Evolutionary conservation across 2,797 vertebrate species (phyloP).

Genomic region (Pseudotriccus pelzelni): DNA sequence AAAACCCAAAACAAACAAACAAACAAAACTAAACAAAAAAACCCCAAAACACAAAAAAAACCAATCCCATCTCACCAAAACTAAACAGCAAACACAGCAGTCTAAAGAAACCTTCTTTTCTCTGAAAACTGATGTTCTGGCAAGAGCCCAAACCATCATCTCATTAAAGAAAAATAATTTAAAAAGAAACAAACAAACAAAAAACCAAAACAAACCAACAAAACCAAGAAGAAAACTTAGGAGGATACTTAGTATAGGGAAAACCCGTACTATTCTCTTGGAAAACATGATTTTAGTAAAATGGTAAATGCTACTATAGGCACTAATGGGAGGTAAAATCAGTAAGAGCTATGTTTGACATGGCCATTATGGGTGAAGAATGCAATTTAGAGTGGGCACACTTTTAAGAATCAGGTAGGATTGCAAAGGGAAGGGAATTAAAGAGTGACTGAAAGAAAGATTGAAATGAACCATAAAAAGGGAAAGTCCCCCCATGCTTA

Average conservation of each 20-base stretch:
- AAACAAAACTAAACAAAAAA: background rate
- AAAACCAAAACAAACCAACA: background rate
- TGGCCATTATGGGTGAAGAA: background rate
- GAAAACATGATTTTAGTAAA: background rate
- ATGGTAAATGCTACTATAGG: background rate
- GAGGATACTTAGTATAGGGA: background rate
- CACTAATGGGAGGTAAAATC: background rate
- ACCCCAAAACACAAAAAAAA: background rate
- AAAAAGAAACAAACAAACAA: no score
- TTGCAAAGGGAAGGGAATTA: background rate
- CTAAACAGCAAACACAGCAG: background rate
- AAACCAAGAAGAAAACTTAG: accelerated
- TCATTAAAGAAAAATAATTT: background rate
- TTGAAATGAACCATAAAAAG: background rate
- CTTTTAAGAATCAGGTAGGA: background rate
- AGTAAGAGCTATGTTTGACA: background rate
- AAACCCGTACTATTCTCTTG: background rate
- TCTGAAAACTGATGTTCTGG: background rate
- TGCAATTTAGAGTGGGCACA: background rate
- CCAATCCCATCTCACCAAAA: background rate
- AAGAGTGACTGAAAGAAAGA: background rate
- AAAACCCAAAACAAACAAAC: background rate
- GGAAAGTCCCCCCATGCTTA: background rate
- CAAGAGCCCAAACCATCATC: background rate
- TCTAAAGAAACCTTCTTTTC: background rate